Conservation (phyloP, 2,888 invertebrate species). For the Acleris emargana region DNA sequence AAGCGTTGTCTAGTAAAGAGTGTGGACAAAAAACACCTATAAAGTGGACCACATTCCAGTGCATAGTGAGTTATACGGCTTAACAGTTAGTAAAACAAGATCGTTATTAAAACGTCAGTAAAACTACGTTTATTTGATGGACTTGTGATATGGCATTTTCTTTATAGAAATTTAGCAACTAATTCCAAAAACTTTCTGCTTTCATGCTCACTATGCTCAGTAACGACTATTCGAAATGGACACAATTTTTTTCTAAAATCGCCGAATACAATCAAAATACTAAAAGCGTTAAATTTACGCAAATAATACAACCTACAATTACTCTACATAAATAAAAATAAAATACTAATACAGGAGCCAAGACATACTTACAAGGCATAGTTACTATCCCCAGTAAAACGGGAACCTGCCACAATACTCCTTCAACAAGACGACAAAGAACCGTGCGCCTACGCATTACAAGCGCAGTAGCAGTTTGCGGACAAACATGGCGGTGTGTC, state of each 20-base stretch:
- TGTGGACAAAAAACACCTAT: slow-evolving; percentile 19
- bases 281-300: no score
- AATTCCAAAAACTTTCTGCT: no score
- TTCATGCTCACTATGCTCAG: no score
- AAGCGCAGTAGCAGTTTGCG: slow-evolving; percentile 30
- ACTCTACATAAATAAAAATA: no score
- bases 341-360: no score
- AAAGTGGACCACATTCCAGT: slow-evolving; percentile 19
- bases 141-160: no score
- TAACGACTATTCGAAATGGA: no score
- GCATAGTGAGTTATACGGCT: slow-evolving; percentile 15
- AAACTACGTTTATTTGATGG: background rate
- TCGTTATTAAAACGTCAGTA: background rate
- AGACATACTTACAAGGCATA: background rate
- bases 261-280: no score
- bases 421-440: slow-evolving; percentile 1
- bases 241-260: no score
- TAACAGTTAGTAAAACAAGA: slow-evolving; percentile 3
- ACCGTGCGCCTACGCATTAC: slow-evolving; percentile 8
- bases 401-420: background rate
- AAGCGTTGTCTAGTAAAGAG: slow-evolving; percentile 20
- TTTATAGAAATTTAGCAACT: no score
- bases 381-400: background rate
- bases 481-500: slow-evolving; percentile 29
- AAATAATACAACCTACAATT: no score